A percentile compares a stretch with the other conserved stretches of the same genome.
Conservation (phyloP, 2,888 invertebrate genomes). For the Stenotaenia linearis region DNA sequence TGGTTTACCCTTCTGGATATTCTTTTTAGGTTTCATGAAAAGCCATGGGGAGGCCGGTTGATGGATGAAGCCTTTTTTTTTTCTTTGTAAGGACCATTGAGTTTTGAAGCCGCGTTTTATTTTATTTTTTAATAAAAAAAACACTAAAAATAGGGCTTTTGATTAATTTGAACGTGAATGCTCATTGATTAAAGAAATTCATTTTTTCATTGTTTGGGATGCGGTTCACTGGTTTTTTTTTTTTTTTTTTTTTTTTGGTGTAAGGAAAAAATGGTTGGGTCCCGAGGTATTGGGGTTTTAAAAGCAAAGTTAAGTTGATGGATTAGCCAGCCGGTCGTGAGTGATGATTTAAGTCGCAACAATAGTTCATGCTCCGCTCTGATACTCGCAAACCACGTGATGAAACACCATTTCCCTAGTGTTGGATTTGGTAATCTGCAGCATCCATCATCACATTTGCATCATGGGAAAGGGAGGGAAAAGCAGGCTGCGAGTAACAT, state of each 20-base stretch:
- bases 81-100: not conserved
- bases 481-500: not conserved
- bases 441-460: slow-evolving; percentile 26
- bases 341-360: slow-evolving; percentile 6
- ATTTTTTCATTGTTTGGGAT: not conserved
- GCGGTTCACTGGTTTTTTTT: not conserved
- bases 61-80: not conserved
- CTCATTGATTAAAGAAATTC: not conserved
- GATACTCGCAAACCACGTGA: not conserved
- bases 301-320: slow-evolving; percentile 15
- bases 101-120: not conserved
- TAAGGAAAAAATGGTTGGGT: not conserved
- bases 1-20: slow-evolving; percentile 12
- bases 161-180: slow-evolving; percentile 5
- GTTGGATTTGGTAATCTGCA: slow-evolving; percentile 17
- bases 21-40: slow-evolving; percentile 10
- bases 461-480: not conserved
- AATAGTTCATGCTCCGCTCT: not conserved
- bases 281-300: not conserved
- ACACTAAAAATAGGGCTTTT: not conserved
- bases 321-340: not conserved
- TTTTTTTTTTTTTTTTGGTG: not conserved
- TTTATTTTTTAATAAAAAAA: not conserved
- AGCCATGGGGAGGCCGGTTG: not conserved
- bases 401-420: not conserved